Evolutionary conservation across 2,797 vertebrate genomes (phyloP).

Genomic region (Melanotaenia parkinsoni): DNA sequence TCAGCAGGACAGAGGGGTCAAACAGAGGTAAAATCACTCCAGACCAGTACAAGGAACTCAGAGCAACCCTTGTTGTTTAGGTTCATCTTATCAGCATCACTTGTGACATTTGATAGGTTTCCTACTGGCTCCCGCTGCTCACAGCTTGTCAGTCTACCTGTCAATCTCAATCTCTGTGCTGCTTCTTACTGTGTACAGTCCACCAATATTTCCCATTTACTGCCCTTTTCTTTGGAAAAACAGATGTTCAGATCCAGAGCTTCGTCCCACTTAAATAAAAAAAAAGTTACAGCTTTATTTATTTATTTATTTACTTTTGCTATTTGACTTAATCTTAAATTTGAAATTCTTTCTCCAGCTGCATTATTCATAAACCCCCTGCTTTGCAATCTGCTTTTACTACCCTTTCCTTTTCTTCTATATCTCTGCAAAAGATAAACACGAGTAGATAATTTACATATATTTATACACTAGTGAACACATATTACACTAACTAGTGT

Average conservation of each 20-base stretch:
- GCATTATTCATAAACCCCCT: neutral
- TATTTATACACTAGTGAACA: no score
- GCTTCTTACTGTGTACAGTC: slow-evolving; percentile 27
- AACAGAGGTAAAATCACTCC: slow-evolving; percentile 62
- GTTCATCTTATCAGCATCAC: slow-evolving; percentile 60
- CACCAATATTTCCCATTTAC: slow-evolving; percentile 21
- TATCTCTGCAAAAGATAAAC: neutral
- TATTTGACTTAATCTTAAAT: neutral
- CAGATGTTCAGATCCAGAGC: slow-evolving; percentile 13
- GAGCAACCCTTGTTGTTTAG: slow-evolving; percentile 48
- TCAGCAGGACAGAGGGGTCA: slow-evolving; percentile 63
- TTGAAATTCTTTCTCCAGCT: neutral
- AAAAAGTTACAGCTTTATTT: no score
- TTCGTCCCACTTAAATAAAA: neutral
- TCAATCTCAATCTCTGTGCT: slow-evolving; percentile 51
- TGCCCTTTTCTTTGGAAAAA: slow-evolving; percentile 24
- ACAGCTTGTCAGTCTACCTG: slow-evolving; percentile 64
- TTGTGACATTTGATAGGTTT: slow-evolving; percentile 61
- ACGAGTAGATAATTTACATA: no score
- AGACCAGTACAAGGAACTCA: slow-evolving; percentile 39
- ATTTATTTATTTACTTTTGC: neutral
- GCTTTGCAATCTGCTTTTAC: neutral
- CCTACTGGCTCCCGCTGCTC: slow-evolving; percentile 50
- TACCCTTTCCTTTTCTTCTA: neutral
- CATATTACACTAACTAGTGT: neutral